Evolutionary conservation across 2,113 vertebrate species (phyloP).

Genomic region (Mobula birostris): DNA sequence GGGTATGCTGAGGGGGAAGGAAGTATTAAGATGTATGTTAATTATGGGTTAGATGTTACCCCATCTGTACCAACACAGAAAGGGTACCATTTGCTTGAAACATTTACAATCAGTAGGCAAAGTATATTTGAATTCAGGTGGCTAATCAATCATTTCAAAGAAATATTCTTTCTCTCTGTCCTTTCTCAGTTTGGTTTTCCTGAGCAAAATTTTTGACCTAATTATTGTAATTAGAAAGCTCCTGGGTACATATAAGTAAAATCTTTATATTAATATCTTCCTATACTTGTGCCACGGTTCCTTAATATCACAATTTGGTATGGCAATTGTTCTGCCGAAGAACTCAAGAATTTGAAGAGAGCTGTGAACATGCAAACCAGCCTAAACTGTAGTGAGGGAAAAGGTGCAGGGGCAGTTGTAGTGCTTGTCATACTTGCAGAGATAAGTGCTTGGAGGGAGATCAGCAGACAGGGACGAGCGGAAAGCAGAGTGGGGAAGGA

Average conservation of each 20-base stretch:
- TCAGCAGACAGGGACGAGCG: no score
- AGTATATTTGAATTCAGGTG: background rate
- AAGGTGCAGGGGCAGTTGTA: no score
- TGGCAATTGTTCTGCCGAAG: no score
- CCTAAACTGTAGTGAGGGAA: no score
- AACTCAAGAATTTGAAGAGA: no score
- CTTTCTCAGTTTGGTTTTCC: background rate
- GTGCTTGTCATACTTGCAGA: no score
- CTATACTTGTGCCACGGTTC: background rate
- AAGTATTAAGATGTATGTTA: background rate
- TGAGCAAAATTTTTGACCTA: background rate
- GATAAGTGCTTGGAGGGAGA: no score
- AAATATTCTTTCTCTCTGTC: background rate
- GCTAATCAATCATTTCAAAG: conserved; percentile 5
- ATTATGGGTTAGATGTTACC: conserved; percentile 11
- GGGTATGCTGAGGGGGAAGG: background rate
- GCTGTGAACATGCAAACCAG: no score
- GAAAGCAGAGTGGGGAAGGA: no score
- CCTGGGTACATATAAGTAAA: background rate
- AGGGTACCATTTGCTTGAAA: conserved; percentile 14
- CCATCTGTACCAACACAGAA: conserved; percentile 3
- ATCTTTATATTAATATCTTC: background rate
- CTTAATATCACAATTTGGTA: background rate
- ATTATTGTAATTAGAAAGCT: background rate
- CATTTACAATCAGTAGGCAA: conserved; percentile 16